Evolutionary conservation across 2,797 vertebrate species (phyloP).

Genomic region (Lithobates sylvaticus): DNA sequence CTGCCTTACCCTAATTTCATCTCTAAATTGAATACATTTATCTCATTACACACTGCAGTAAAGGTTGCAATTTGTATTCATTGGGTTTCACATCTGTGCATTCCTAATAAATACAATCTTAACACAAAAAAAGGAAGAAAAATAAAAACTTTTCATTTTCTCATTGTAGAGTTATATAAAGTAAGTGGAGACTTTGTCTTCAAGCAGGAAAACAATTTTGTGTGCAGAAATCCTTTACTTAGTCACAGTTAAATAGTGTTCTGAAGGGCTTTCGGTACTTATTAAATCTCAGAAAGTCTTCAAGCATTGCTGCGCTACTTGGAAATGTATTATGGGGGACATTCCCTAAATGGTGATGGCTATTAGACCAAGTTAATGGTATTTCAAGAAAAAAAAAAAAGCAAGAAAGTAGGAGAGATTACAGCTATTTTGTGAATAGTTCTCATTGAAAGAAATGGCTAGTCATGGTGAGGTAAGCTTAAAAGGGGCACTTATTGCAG

Average conservation of each 20-base stretch:
- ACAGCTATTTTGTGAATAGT: slow-evolving; percentile 39
- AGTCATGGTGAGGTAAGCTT: slow-evolving; percentile 14
- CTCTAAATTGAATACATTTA: too few species aligned
- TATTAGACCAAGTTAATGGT: slow-evolving; percentile 32
- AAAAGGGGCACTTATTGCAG: slow-evolving; percentile 11
- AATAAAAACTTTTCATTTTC: too few species aligned
- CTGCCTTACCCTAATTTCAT: too few species aligned
- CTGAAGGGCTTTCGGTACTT: slow-evolving; percentile 31
- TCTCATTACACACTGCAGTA: too few species aligned
- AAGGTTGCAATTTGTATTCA: too few species aligned
- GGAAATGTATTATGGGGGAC: slow-evolving; percentile 22
- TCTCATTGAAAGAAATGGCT: slow-evolving; percentile 14
- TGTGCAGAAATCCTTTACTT: slow-evolving; percentile 13
- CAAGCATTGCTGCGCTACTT: background rate
- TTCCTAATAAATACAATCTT: too few species aligned
- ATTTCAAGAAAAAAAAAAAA: slow-evolving; percentile 26
- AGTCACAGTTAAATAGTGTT: slow-evolving; percentile 4
- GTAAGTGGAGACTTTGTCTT: slow-evolving; percentile 4
- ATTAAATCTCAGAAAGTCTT: slow-evolving; percentile 32
- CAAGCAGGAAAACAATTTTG: background rate
- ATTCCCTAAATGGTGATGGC: slow-evolving; percentile 18
- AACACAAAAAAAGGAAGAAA: too few species aligned
- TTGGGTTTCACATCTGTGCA: too few species aligned
- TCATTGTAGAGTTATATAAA: background rate
- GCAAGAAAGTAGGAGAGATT: slow-evolving; percentile 30